Percentiles rank a stretch among this genome's conserved stretches.
phyloP scores from a whole-genome alignment of 2,797 vertebrate species.

The Cyclura pinguis region DNA sequence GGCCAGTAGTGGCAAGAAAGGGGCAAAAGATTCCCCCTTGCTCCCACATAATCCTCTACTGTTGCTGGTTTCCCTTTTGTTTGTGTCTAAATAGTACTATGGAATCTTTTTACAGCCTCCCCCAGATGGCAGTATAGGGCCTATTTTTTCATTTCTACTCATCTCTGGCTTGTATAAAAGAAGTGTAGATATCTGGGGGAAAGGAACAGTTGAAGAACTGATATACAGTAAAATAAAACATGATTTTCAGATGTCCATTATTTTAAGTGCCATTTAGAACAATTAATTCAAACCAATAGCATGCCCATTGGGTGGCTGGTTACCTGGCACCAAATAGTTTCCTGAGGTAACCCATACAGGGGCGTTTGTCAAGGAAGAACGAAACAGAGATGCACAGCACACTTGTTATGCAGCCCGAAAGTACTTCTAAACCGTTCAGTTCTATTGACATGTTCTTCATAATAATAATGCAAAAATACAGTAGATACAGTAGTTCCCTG shows the following conservation, averaged over 20 bases:
- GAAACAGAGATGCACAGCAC: neutral
- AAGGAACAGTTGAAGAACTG: neutral
- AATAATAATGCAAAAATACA: neutral
- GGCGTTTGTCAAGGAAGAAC: neutral
- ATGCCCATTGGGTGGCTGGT: neutral
- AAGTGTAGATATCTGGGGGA: neutral
- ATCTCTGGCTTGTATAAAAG: neutral
- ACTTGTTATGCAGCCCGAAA: neutral
- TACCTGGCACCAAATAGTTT: neutral
- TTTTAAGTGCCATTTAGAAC: neutral
- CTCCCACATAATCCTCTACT: too few relatives aligned
- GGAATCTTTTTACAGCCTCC: neutral
- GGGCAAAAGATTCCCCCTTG: neutral
- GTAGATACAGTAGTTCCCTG: too few relatives aligned
- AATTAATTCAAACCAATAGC: neutral
- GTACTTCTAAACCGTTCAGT: neutral
- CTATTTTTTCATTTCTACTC: neutral
- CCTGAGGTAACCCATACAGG: neutral
- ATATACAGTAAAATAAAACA: neutral
- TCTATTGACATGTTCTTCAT: neutral
- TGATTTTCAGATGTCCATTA: neutral
- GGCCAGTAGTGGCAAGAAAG: neutral
- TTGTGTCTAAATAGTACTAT: neutral
- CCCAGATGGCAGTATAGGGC: neutral
- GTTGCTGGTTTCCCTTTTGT: too few relatives aligned